Evolutionary conservation across 2,797 vertebrate species (phyloP), one percentile per base, ranked within the genome.

Genomic region (Botia almorhae): DNA sequence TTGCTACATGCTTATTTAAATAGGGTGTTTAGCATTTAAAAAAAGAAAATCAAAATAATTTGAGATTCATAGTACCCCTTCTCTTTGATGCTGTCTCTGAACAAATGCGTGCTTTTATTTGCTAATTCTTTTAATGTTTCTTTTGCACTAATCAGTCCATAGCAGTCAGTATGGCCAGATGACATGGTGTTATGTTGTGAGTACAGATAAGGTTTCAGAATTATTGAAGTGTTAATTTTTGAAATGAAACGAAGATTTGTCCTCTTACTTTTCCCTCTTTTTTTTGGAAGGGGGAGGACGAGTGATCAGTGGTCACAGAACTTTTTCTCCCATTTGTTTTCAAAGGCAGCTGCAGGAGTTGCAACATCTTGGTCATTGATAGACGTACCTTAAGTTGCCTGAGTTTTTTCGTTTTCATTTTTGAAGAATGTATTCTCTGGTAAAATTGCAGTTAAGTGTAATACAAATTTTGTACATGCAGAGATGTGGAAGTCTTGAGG

Each of bases 1-100:
- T 91, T 89, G 93, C 90, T 85, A 96, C 92, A 91, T 95, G 93
- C 61, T 68, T 65, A 82, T 83, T 64, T 60, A 48, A 83, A 67
- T 70, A 63, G 43, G 53, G 67, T 75, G 29, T 56, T 78, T 26
- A 39, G 55, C 17, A 19, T 68, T 50, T 69, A 53, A 60, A 43
- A 43, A 68, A 56, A 71, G 70, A 39, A 76, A 43, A 48, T n/a
- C 6, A 43, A 43, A 8, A 7, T 14, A 7, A 63, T 46, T 7
- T 14, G 7, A 61, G 26, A 74, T 63, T 17, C n/a, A 21, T 21
- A 61, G 33, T 36, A 53, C 55, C 36, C 14, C 17, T 43, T 43
- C 39, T 43, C 39, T 21, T 53, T 26, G 50, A 53, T 0, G 4
- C 21, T 46, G 10, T 69, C 63, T 14, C 56, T 21, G 16, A 69